phyloP scores from a whole-genome alignment of 92 coral and sea anemone genomes.

The Heteractis magnifica region DNA sequence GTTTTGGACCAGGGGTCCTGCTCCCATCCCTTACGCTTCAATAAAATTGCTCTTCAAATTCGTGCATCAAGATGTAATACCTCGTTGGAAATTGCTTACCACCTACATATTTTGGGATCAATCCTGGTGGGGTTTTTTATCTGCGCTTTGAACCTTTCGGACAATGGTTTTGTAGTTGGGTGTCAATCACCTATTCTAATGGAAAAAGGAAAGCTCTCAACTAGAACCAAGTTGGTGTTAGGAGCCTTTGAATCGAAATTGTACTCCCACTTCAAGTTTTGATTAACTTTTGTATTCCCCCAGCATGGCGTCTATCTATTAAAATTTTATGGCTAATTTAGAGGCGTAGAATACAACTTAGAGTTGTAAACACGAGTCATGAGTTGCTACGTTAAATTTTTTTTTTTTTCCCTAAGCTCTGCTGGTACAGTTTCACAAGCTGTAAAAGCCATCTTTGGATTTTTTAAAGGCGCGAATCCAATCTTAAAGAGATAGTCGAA shows the following conservation, averaged over 20 bases:
- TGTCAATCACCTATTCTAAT: constrained; percentile 16
- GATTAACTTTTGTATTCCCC: constrained; percentile 59
- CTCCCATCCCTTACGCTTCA: background rate
- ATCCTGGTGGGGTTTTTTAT: background rate
- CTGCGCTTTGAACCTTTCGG: background rate
- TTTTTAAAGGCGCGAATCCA: too few species aligned
- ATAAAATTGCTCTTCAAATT: background rate
- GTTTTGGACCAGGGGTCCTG: constrained; percentile 1
- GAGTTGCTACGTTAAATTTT: background rate
- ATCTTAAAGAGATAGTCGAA: too few species aligned
- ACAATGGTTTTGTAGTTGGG: constrained; percentile 13
- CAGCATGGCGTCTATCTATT: constrained; percentile 49
- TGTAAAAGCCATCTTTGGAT: background rate
- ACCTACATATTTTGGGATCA: background rate
- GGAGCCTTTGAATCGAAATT: constrained; percentile 1
- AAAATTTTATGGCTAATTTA: constrained; percentile 52
- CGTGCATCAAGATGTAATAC: background rate
- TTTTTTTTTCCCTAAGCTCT: background rate
- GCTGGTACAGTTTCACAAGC: background rate
- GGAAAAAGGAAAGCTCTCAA: constrained; percentile 11
- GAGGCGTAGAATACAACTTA: constrained; percentile 6
- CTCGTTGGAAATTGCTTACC: background rate
- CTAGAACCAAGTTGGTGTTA: constrained; percentile 17
- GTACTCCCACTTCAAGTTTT: constrained; percentile 31
- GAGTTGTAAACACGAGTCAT: background rate